phyloP scores from a whole-genome alignment of 2,888 invertebrate genomes.

The Rhagium mordax region DNA sequence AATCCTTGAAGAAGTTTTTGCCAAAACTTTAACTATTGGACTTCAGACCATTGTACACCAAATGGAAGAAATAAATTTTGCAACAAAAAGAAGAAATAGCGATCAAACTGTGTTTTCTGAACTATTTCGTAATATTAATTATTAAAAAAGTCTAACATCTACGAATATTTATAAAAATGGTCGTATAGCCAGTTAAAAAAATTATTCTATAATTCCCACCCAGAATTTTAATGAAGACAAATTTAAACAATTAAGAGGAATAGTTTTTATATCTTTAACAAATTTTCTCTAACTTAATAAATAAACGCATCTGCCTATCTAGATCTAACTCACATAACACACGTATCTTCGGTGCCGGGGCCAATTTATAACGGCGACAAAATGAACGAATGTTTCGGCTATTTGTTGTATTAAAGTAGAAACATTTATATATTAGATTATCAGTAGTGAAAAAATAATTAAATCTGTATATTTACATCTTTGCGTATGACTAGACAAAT shows the following conservation, averaged over 20 bases:
- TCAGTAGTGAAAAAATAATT: slow-evolving; percentile 21
- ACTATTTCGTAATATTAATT: not conserved
- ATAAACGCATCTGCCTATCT: slow-evolving; percentile 32
- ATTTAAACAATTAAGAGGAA: slow-evolving; percentile 13
- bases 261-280: slow-evolving; percentile 18
- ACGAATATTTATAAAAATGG: no score
- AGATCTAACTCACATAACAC: slow-evolving; percentile 11
- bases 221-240: slow-evolving; percentile 14
- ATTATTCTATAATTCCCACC: not conserved
- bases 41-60: no score
- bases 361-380: slow-evolving; percentile 27
- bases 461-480: slow-evolving; percentile 23
- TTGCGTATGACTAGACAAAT: not conserved
- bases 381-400: slow-evolving; percentile 23
- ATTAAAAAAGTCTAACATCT: no score
- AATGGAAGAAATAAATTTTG: no score
- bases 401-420: slow-evolving; percentile 23
- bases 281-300: slow-evolving; percentile 30
- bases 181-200: not conserved
- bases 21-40: no score
- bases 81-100: no score
- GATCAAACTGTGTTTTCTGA: no score
- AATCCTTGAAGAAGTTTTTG: no score
- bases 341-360: slow-evolving; percentile 21
- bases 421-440: slow-evolving; percentile 18